phyloP scores from a whole-genome alignment of 2,797 vertebrate species.

The Oreochromis mossambicus region DNA sequence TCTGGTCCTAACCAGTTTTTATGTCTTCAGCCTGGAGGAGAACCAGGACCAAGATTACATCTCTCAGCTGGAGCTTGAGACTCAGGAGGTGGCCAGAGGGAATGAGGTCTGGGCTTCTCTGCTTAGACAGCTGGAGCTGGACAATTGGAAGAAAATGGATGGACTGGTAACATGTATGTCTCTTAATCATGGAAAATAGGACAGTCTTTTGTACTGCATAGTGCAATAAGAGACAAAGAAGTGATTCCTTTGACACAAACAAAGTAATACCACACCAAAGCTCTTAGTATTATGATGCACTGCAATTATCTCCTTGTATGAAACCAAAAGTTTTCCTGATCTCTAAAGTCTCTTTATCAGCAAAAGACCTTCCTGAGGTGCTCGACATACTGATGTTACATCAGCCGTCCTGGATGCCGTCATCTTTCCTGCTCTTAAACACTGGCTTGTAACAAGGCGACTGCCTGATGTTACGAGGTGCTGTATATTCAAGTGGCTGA shows the following conservation, averaged over 20 bases:
- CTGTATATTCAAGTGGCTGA: not conserved
- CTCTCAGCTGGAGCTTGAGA: not conserved
- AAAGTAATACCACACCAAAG: not conserved
- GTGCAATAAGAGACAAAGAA: not conserved
- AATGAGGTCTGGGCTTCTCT: fast-evolving
- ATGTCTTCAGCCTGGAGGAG: not conserved
- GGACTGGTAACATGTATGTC: not conserved
- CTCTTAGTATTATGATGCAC: not conserved
- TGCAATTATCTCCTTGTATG: not conserved
- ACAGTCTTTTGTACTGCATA: not conserved
- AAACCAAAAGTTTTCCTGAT: fast-evolving
- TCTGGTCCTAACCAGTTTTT: not conserved
- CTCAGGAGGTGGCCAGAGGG: not conserved
- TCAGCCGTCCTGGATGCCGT: not conserved
- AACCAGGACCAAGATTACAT: not conserved
- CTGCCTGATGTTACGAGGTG: not conserved
- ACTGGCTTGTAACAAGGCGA: not conserved
- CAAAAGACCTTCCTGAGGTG: not conserved
- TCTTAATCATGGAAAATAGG: not conserved
- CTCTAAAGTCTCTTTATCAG: not conserved
- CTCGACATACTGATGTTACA: not conserved
- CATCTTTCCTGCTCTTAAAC: not conserved
- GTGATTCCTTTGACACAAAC: not conserved
- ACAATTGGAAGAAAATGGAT: not conserved
- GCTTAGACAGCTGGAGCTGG: not conserved